Base-by-base conservation (phyloP, 2,888 invertebrate species). In the Zaprionus obscuricornis region DNA sequence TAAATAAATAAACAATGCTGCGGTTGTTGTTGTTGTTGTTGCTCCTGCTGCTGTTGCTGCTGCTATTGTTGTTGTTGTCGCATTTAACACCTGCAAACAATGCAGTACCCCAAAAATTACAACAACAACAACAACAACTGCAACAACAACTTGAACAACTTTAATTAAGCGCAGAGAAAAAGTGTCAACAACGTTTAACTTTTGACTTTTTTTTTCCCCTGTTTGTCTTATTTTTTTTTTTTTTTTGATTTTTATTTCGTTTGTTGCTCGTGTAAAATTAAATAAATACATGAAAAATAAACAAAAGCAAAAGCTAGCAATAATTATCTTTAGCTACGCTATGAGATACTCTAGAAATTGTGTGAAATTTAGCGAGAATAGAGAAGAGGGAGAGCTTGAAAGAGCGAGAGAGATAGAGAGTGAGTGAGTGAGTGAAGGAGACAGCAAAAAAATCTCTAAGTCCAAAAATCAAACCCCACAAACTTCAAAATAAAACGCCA, bases 121-220 rank as follows among this genome's bases (percentile, higher is more conserved):
- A 43, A 49, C n/a, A 36, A 29, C 14, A 45, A 40, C 27, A 50
- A 50, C n/a, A 60, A 47, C 29, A 31, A 39, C 31, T 50, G 16
- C 33, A 46, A 17, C 24, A 39, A 46, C 29, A 36, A 54, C n/a
- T n/a, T n/a, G n/a, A n/a, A 27, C 27, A 27, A 33, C 50, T 52
- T 57, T 56, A 73, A 69, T 74, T 69, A 73, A 76, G 54, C 57
- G 26, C 16, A 24, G n/a, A n/a, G 29, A 55, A 73, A 76, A 76
- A 76, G 74, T 74, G 74, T 78, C 78, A 76, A 74, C 71, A 68
- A 36, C 62, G 68, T 78, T 78, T 78, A 74, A 76, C 76, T 71
- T 77, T 76, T 74, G 75, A 76, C 75, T 77, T 60, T 69, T 66
- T 51, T 52, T 47, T 16, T 40, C 42, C 3, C n/a, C n/a, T n/a